These are phyloP conservation scores for Parapristionchus giblindavisi DNA, from an alignment of 2,888 invertebrate genomes.

Conservation along the genomic window DNA sequence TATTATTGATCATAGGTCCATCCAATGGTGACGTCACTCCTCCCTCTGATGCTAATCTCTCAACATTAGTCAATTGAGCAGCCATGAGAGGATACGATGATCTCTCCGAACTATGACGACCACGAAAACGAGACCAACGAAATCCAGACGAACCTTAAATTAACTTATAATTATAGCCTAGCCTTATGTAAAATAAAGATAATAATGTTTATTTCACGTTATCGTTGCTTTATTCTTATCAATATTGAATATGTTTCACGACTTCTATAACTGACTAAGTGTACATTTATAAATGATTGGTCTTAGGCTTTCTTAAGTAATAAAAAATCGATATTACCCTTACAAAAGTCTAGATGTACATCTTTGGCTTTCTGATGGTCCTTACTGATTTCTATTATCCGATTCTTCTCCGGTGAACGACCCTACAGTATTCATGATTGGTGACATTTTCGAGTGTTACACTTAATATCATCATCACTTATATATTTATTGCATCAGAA, in stretches of 20 bases:
- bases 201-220: background rate
- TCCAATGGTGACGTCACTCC: background rate
- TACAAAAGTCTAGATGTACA: conserved; percentile 48
- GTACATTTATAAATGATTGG: background rate
- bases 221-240: too few relatives aligned
- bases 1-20: too few relatives aligned
- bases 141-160: conserved; percentile 12
- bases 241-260: too few relatives aligned
- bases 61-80: conserved; percentile 21
- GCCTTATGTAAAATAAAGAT: background rate
- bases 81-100: conserved; percentile 22
- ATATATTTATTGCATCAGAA: too few relatives aligned
- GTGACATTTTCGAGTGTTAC: too few relatives aligned
- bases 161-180: background rate
- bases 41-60: conserved; percentile 24
- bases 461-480: too few relatives aligned
- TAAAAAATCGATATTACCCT: conserved; percentile 15
- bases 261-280: too few relatives aligned
- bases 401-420: conserved; percentile 40
- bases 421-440: too few relatives aligned
- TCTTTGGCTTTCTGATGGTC: conserved; percentile 41
- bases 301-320: background rate
- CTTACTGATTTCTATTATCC: conserved; percentile 31
- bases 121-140: conserved; percentile 16
- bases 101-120: background rate